Evolutionary conservation across 2,888 invertebrate genomes (phyloP).

Genomic region (Drosophila ustulata): DNA sequence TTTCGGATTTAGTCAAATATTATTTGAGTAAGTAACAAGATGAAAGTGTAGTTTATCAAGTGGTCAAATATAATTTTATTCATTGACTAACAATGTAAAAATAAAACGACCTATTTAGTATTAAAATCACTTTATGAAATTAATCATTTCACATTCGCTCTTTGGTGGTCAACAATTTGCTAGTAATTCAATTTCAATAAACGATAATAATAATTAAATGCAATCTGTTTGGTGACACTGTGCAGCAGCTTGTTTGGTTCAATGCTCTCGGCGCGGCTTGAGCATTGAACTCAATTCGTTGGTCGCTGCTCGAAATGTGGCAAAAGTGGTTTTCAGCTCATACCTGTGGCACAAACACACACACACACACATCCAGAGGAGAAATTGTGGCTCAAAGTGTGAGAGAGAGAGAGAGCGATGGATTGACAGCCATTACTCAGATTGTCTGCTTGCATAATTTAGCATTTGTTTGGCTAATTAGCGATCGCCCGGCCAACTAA

Average conservation of each 20-base stretch:
- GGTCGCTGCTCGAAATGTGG: conserved; percentile 47
- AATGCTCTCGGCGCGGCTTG: conserved; percentile 53
- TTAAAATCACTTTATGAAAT: too few relatives aligned
- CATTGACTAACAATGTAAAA: too few relatives aligned
- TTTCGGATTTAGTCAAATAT: too few relatives aligned
- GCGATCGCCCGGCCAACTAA: conserved; percentile 18
- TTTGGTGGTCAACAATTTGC: too few relatives aligned
- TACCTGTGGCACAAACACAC: conserved; percentile 15
- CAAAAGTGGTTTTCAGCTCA: conserved; percentile 39
- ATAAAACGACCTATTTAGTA: too few relatives aligned
- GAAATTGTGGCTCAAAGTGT: too few relatives aligned
- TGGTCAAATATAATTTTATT: too few relatives aligned
- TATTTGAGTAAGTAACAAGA: too few relatives aligned
- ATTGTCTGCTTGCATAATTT: conserved; percentile 38
- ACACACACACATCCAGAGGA: background rate
- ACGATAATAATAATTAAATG: background rate
- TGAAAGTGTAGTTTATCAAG: too few relatives aligned
- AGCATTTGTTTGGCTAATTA: conserved; percentile 44
- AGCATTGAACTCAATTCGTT: conserved; percentile 60
- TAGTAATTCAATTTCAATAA: too few relatives aligned
- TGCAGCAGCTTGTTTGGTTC: conserved; percentile 41
- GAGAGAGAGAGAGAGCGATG: background rate
- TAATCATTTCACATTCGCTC: too few relatives aligned
- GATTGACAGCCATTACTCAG: background rate
- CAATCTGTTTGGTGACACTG: conserved; percentile 16